Percentiles rank a stretch among this genome's conserved stretches.
These are phyloP conservation scores for Acanthurus leucopareius DNA, from an alignment of 2,797 vertebrate species.

Conservation along the genomic window DNA sequence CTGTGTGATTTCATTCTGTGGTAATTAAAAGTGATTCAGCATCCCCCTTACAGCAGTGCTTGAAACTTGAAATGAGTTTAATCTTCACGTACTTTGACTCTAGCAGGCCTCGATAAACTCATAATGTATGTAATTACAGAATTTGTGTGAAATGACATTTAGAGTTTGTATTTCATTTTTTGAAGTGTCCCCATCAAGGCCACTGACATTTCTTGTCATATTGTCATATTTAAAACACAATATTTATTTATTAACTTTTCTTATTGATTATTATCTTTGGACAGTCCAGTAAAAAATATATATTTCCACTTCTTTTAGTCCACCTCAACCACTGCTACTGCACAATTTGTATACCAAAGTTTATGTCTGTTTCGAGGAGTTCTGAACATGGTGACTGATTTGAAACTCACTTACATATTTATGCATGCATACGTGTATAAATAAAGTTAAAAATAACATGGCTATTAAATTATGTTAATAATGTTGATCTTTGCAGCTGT, in stretches of 20 bases:
- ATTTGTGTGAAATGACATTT: slow-evolving; percentile 24
- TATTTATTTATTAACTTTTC: slow-evolving; percentile 4
- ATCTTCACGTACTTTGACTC: not conserved
- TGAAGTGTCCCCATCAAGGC: not conserved
- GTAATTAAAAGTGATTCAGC: slow-evolving; percentile 43
- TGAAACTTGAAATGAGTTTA: slow-evolving; percentile 1
- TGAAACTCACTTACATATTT: too few species aligned
- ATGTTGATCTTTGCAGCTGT: not conserved
- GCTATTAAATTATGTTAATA: not conserved
- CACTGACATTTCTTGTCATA: slow-evolving; percentile 18
- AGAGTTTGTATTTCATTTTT: not conserved
- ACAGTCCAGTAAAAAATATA: too few species aligned
- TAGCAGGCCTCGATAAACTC: not conserved
- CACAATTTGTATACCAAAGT: not conserved
- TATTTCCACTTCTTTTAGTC: too few species aligned
- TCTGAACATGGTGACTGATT: not conserved
- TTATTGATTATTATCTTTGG: not conserved
- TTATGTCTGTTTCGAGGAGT: not conserved
- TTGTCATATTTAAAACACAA: not conserved
- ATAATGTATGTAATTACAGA: not conserved
- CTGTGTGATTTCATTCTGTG: slow-evolving; percentile 19
- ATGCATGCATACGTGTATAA: too few species aligned
- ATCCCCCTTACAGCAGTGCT: slow-evolving; percentile 3
- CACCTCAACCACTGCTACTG: not conserved
- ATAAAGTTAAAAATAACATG: not conserved